phyloP scores from a whole-genome alignment of 2,113 vertebrate genomes.

The Vulpes lagopus region DNA sequence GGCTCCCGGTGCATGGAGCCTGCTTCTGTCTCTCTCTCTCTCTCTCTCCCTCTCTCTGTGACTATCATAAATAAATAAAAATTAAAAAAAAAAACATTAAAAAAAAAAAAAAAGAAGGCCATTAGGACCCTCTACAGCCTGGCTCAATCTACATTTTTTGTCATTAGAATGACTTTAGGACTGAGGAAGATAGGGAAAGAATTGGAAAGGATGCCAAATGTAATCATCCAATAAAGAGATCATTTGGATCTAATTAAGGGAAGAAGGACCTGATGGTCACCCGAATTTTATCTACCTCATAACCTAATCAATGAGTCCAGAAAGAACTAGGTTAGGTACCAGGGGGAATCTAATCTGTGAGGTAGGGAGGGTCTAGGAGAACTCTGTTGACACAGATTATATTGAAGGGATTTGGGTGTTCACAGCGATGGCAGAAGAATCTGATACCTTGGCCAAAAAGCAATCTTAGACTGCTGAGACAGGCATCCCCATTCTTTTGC shows the following conservation, averaged over 20 bases:
- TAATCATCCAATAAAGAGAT: slow-evolving; percentile 1
- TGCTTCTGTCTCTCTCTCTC: too few relatives aligned
- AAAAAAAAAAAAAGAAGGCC: neutral
- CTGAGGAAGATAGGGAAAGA: neutral
- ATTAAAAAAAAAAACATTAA: too few relatives aligned
- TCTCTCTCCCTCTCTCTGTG: too few relatives aligned
- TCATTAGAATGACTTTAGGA: slow-evolving; percentile 19
- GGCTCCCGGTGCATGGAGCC: too few relatives aligned
- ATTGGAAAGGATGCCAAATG: neutral
- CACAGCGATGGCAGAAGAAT: neutral
- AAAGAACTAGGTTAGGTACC: neutral
- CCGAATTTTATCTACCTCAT: neutral
- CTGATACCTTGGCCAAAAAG: neutral
- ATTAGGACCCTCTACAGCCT: neutral
- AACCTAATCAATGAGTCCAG: neutral
- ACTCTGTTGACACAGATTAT: neutral
- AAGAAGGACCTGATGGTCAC: neutral
- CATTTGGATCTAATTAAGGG: neutral
- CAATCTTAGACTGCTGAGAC: neutral
- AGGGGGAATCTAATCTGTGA: neutral
- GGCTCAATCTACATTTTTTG: neutral
- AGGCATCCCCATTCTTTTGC: neutral
- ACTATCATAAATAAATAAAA: too few relatives aligned
- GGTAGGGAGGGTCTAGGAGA: neutral
- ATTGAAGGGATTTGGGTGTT: neutral